Evolutionary conservation across 1,140 invertebrate species (phyloP), one percentile per base, ranked within the genome.

Genomic region (Cydia fagiglandana): DNA sequence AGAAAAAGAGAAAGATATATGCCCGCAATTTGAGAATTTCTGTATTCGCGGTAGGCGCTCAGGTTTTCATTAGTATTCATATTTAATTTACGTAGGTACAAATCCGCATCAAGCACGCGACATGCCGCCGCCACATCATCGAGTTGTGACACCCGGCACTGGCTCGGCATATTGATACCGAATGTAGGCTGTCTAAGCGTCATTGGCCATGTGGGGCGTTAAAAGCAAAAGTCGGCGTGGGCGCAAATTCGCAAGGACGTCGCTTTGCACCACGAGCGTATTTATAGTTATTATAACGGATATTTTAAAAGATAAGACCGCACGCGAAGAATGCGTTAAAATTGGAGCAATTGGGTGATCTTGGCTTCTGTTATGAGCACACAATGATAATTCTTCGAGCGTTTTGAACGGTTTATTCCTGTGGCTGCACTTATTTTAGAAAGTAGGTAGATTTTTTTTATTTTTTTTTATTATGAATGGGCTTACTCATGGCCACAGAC

Each of bases 131-230:
- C 30, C 34, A 38, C 66, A 38, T 41, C n/a, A 24, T 12, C 15
- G 6, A 17, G 66, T 70, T 38, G 30, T 70, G 66, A 38, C 30
- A 66, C 30, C 30, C 1, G 6, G 15, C 17, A 38, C 34, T 28
- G 17, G 34, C 6, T 17, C 64, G 3, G 6, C 30, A 70, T 17
- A 38, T 34, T 34, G 66, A 70, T 70, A 38, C 30, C n/a, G 30
- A 70, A 70, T 70, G 66, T 70, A 70, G 66, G 66, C 66, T 41
- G 66, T 70, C 66, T 70, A 38, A 70, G 66, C 56, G 56, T n/a
- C 56, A 61, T 24, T 61, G 56, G 56, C 20, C 56, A 61, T 61
- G 56, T 61, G 56, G 56, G 56, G 56, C 56, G 56, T 61, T 24
- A 70, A 70, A 70, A 70, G 66, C 66, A 70, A 70, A 45, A 70